Percentiles rank a stretch among this genome's conserved stretches.
These are phyloP conservation scores for Anhinga rufa DNA, from an alignment of 2,113 vertebrate genomes.

Conservation along the genomic window DNA sequence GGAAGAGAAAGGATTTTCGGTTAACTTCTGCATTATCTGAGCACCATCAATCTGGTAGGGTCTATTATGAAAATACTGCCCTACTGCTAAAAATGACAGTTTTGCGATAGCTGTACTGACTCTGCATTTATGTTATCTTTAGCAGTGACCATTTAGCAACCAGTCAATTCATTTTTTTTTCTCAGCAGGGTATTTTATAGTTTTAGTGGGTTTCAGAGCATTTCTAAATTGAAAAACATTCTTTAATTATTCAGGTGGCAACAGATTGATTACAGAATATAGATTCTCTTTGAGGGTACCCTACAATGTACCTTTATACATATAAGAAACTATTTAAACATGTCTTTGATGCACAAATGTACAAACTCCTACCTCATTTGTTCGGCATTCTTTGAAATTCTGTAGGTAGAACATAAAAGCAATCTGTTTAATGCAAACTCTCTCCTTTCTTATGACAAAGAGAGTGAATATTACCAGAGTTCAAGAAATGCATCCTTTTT, in stretches of 20 bases:
- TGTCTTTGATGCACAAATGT: constrained; percentile 37
- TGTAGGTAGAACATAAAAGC: constrained; percentile 45
- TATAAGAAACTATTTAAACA: constrained; percentile 24
- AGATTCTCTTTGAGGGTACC: constrained; percentile 13
- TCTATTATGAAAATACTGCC: neutral
- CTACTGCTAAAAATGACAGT: neutral
- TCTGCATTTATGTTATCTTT: neutral
- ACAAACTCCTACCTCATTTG: constrained; percentile 42
- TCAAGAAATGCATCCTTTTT: neutral
- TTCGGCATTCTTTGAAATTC: constrained; percentile 39
- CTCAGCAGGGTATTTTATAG: neutral
- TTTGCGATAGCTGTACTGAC: neutral
- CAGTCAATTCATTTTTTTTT: neutral
- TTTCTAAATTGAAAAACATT: constrained; percentile 14
- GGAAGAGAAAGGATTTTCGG: neutral
- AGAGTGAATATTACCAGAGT: neutral
- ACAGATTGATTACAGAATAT: constrained; percentile 2
- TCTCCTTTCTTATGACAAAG: constrained; percentile 29
- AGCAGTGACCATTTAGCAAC: constrained; percentile 3
- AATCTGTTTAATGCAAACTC: constrained; percentile 18
- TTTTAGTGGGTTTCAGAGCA: neutral
- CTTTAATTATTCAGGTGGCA: constrained; percentile 38
- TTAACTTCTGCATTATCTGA: neutral
- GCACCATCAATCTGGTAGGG: neutral
- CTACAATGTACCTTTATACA: constrained; percentile 9